A percentile compares a stretch with the other conserved stretches of the same genome.
Conservation (phyloP, 2,113 vertebrate species). For the Peucedramus taeniatus region DNA sequence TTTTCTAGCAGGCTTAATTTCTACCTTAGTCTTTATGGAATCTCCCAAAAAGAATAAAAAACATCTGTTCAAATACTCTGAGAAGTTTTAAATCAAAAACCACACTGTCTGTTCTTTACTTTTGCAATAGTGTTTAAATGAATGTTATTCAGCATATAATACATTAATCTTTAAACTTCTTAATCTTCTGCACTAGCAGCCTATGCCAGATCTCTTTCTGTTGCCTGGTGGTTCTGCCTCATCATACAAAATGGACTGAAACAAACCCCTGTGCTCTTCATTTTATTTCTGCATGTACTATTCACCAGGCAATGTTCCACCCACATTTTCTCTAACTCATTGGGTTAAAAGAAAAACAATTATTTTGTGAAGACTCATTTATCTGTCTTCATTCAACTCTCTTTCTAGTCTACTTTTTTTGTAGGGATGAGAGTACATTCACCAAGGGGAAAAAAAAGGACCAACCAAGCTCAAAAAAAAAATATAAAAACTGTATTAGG, state of each 20-base stretch:
- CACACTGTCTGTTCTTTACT: not conserved
- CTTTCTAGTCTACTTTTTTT: not conserved
- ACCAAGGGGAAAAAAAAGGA: not conserved
- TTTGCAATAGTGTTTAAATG: conserved; percentile 28
- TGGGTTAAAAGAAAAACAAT: not conserved
- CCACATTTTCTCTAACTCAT: not conserved
- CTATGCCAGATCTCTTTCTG: not conserved
- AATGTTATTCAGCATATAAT: conserved; percentile 1
- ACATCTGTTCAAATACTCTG: conserved; percentile 20
- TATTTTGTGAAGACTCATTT: not conserved
- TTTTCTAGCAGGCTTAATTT: conserved; percentile 44
- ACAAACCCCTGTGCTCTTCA: not conserved
- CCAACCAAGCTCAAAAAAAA: not conserved
- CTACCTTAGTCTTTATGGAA: conserved; percentile 15
- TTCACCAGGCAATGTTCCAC: not conserved
- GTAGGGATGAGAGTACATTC: not conserved
- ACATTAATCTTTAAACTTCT: not conserved
- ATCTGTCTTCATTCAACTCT: not conserved
- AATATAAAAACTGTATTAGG: not conserved
- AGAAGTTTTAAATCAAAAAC: conserved; percentile 40
- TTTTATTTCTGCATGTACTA: conserved; percentile 9
- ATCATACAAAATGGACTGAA: conserved; percentile 11
- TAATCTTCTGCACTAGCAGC: not conserved
- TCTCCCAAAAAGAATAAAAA: not conserved
- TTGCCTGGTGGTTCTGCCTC: not conserved